phyloP scores from a whole-genome alignment of 2,797 vertebrate species.

The Anolis apletophallus region DNA sequence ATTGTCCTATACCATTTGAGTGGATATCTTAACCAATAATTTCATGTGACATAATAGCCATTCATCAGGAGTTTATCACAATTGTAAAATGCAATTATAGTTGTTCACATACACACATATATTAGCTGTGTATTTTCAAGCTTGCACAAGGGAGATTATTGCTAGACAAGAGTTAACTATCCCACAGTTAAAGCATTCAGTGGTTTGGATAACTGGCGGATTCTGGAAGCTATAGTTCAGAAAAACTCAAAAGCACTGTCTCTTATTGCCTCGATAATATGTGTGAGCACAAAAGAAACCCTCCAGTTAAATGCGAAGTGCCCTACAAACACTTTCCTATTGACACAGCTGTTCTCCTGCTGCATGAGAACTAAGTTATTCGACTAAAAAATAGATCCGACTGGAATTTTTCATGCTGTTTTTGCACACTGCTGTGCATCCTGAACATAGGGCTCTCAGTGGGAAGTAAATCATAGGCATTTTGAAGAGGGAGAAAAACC shows the following conservation, averaged over 20 bases:
- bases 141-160: not conserved
- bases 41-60: not conserved
- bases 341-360: constrained; percentile 68
- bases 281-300: not conserved
- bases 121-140: not conserved
- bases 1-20: no score
- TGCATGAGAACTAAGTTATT: constrained; percentile 46
- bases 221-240: no score
- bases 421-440: constrained; percentile 63
- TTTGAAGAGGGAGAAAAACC: constrained; percentile 6
- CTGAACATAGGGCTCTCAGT: constrained; percentile 42
- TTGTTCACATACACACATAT: not conserved
- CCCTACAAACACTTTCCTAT: constrained; percentile 49
- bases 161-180: not conserved
- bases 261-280: not conserved
- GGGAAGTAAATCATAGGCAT: constrained; percentile 36
- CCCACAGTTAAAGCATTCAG: no score
- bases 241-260: no score
- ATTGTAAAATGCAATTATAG: not conserved
- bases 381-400: constrained; percentile 50
- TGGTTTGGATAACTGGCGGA: no score
- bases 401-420: constrained; percentile 58
- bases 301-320: not conserved
- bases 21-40: not conserved
- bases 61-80: not conserved